Conservation (phyloP, 2,113 vertebrate genomes). For the Micronycteris hirsuta region DNA sequence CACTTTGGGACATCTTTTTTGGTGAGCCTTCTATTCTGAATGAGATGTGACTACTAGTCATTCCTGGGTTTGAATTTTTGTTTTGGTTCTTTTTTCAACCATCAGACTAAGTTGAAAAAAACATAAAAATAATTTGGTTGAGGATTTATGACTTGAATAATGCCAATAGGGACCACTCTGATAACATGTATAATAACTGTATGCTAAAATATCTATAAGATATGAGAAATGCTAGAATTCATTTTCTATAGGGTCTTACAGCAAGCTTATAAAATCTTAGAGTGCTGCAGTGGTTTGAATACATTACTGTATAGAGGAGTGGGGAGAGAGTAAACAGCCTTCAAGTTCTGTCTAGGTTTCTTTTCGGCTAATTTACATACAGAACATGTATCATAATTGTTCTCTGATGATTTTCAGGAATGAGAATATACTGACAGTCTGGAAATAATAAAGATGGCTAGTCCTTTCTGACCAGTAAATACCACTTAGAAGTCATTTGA, state of each 20-base stretch:
- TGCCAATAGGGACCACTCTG: not conserved
- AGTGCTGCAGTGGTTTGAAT: not conserved
- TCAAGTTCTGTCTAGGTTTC: not conserved
- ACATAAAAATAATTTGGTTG: not conserved
- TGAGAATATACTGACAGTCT: not conserved
- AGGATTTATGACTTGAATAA: not conserved
- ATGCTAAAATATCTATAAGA: not conserved
- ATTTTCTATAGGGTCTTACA: not conserved
- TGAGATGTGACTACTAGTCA: not conserved
- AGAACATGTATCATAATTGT: not conserved
- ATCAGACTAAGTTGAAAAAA: not conserved
- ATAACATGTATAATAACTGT: not conserved
- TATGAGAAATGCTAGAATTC: not conserved
- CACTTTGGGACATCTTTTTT: not conserved
- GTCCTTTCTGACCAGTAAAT: not conserved
- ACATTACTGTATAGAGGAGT: not conserved
- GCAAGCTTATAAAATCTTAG: not conserved
- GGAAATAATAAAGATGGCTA: not conserved
- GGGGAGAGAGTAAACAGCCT: not conserved
- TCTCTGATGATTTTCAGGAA: not conserved
- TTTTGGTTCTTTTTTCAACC: not conserved
- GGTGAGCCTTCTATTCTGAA: not conserved
- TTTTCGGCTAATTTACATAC: not conserved
- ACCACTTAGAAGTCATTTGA: not conserved
- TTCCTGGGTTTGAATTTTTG: not conserved